Evolutionary conservation across 2,113 vertebrate species (phyloP).

Genomic region (Pygoscelis adeliae): DNA sequence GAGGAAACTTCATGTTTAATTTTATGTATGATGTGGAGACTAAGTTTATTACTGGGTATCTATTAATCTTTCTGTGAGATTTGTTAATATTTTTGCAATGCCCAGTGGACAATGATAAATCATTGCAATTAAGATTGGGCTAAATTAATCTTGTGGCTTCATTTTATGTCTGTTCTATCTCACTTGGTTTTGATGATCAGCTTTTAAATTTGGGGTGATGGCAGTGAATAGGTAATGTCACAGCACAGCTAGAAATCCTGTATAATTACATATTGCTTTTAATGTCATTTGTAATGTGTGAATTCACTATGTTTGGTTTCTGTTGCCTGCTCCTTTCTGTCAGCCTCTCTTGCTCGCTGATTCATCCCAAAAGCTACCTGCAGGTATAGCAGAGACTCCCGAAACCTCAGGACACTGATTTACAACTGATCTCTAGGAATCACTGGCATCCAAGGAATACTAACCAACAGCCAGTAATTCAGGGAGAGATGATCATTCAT

Average conservation of each 20-base stretch:
- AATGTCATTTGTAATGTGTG: neutral
- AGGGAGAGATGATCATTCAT: neutral
- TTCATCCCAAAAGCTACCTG: neutral
- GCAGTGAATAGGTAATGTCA: neutral
- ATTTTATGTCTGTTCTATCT: conserved; percentile 24
- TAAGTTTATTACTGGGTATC: conserved; percentile 31
- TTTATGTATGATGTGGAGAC: conserved; percentile 30
- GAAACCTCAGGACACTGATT: neutral
- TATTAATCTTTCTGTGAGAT: neutral
- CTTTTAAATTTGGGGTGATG: neutral
- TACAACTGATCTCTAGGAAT: neutral
- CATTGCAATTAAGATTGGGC: conserved; percentile 30
- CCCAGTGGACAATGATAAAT: conserved; percentile 33
- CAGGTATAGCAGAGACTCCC: neutral
- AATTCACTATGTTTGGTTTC: neutral
- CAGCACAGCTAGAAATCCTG: neutral
- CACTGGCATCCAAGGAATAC: neutral
- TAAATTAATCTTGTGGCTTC: conserved; percentile 18
- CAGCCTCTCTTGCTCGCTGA: neutral
- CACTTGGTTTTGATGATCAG: neutral
- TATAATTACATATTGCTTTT: neutral
- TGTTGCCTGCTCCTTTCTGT: neutral
- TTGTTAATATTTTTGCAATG: conserved; percentile 41
- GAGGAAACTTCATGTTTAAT: conserved; percentile 46
- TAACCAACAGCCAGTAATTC: neutral